Evolutionary conservation across 2,797 vertebrate species (phyloP), one percentile per base, ranked within the genome.

Genomic region (Xyrichtys novacula): DNA sequence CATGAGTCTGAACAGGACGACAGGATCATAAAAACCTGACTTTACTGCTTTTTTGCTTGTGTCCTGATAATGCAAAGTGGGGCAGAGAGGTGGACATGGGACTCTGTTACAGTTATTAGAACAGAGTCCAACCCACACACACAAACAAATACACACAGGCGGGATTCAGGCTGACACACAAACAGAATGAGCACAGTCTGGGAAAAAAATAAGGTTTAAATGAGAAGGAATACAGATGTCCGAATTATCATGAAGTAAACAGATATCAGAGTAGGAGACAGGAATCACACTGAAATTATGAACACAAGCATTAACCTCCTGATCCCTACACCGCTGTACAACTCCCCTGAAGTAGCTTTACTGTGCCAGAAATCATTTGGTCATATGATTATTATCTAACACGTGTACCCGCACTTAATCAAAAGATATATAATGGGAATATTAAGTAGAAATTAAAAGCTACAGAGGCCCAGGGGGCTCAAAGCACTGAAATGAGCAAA

Each of bases 81-180:
- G 22, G 14, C 14, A 32, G 38, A 34, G 31, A 19, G n/a, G 19
- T 40, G 28, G 52, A 43, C 15, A 25, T 39, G 17, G 38, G 38
- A 46, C 17, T 53, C 12, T 16, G n/a, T 43, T 23, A 44, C 23
- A 44, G 6, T 44, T 23, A 44, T 44, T 20, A 44, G 2, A 23
- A n/a, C n/a, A n/a, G n/a, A n/a, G n/a, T n/a, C n/a, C 43, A 44
- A 20, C 10, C 20, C 43, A 44, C 42, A 48, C 39, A 52, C 11
- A 25, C 32, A 26, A 34, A 49, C 59, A 54, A 66, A 55, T n/a
- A 32, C 19, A 50, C 6, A 43, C 11, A 23, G 34, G 19, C 7
- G 10, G 23, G 15, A 6, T 48, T 46, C 53, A 31, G 22, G 39
- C 43, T 6, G 25, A 49, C 14, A 4, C 29, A 61, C 28, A 48